Evolutionary conservation across 1,140 invertebrate genomes (phyloP).

Genomic region (Hypsibius dujardini): DNA sequence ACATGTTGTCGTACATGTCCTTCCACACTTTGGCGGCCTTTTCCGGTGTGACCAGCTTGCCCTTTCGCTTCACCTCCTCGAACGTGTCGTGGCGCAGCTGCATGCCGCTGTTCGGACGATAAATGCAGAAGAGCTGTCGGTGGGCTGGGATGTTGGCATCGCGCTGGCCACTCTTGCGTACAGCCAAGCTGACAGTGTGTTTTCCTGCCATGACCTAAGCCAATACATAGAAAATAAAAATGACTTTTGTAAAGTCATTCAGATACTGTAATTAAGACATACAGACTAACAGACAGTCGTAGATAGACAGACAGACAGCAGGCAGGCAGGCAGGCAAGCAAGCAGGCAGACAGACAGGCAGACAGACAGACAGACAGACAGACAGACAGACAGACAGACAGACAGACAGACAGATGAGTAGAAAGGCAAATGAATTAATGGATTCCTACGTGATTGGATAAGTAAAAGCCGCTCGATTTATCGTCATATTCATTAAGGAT

Average conservation of each 20-base stretch:
- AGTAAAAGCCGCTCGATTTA: conserved; percentile 71
- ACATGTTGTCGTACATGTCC: conserved; percentile 66
- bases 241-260: no score
- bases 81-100: conserved; percentile 63
- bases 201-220: conserved; percentile 53
- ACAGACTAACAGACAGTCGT: no score
- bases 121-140: conserved; percentile 55
- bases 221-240: no score
- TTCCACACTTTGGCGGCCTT: conserved; percentile 68
- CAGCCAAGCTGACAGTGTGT: conserved; percentile 61
- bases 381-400: conserved; percentile 20
- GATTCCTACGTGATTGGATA: conserved; percentile 52
- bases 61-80: conserved; percentile 80
- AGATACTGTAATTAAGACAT: no score
- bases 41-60: conserved; percentile 47
- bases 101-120: conserved; percentile 55
- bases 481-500: conserved; percentile 40
- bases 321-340: no score
- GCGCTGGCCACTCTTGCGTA: conserved; percentile 45
- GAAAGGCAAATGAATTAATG: background rate
- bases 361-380: background rate
- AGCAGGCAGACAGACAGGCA: no score
- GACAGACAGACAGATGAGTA: background rate
- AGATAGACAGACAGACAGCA: no score
- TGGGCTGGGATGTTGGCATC: conserved; percentile 22